phyloP scores from a whole-genome alignment of 2,888 invertebrate genomes.

The Spisula subtruncata region DNA sequence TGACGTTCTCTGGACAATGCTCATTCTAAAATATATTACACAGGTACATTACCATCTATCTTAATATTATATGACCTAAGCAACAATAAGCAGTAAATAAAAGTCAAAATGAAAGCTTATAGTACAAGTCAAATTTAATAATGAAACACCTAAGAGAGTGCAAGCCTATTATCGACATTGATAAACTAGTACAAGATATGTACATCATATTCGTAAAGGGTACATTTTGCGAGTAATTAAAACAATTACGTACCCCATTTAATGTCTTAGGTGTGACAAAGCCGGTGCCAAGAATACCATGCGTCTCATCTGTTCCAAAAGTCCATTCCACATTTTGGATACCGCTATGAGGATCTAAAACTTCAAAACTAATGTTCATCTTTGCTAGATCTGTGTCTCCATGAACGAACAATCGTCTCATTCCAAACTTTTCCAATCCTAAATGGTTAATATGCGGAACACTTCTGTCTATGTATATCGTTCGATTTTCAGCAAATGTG shows the following conservation, averaged over 20 bases:
- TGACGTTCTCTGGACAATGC: background rate
- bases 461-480: conserved; percentile 68
- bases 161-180: too few relatives aligned
- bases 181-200: too few relatives aligned
- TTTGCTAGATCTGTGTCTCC: conserved; percentile 70
- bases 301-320: conserved; percentile 57
- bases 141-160: too few relatives aligned
- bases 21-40: background rate
- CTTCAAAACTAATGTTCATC: conserved; percentile 71
- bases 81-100: too few relatives aligned
- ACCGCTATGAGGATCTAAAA: conserved; percentile 75
- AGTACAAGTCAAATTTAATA: too few relatives aligned
- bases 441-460: conserved; percentile 71
- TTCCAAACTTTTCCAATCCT: conserved; percentile 66
- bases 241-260: background rate
- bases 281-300: background rate
- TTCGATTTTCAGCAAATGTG: conserved; percentile 56
- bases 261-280: background rate
- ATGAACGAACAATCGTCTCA: conserved; percentile 72
- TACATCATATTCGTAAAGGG: too few relatives aligned
- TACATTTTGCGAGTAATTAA: too few relatives aligned
- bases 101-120: too few relatives aligned
- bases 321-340: conserved; percentile 69
- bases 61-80: too few relatives aligned
- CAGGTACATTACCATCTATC: background rate